These are phyloP conservation scores for Esox lucius DNA, from an alignment of 2,797 vertebrate species.

Conservation along the genomic window DNA sequence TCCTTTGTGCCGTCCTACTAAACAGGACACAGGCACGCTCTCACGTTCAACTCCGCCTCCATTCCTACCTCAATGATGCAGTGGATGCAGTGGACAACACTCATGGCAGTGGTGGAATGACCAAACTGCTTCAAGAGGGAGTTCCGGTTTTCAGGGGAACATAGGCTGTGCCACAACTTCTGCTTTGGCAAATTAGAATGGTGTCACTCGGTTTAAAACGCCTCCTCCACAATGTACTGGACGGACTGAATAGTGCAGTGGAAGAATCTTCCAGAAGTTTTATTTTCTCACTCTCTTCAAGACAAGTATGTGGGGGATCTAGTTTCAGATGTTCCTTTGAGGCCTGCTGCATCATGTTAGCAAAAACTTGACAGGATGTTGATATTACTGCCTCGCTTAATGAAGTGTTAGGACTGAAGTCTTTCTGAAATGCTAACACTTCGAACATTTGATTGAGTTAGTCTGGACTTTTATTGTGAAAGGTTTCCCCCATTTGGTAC, in stretches of 20 bases:
- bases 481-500: not conserved
- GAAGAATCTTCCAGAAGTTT: too few species aligned
- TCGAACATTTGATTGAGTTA: not conserved
- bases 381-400: not conserved
- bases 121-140: too few species aligned
- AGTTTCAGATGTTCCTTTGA: too few species aligned
- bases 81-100: constrained; percentile 10
- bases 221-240: too few species aligned
- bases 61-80: constrained; percentile 34
- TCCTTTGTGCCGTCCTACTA: not conserved
- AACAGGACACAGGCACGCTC: constrained; percentile 17
- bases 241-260: too few species aligned
- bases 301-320: too few species aligned
- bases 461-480: not conserved
- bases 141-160: too few species aligned
- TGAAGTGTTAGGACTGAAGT: not conserved
- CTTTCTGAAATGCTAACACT: not conserved
- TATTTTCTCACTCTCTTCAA: too few species aligned
- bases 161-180: too few species aligned
- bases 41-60: constrained; percentile 29
- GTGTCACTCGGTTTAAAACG: too few species aligned
- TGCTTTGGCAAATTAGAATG: too few species aligned
- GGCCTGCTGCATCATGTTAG: not conserved
- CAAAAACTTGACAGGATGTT: not conserved
- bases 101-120: not conserved